Conservation (phyloP, 2,113 vertebrate genomes). For the Sturnus vulgaris region DNA sequence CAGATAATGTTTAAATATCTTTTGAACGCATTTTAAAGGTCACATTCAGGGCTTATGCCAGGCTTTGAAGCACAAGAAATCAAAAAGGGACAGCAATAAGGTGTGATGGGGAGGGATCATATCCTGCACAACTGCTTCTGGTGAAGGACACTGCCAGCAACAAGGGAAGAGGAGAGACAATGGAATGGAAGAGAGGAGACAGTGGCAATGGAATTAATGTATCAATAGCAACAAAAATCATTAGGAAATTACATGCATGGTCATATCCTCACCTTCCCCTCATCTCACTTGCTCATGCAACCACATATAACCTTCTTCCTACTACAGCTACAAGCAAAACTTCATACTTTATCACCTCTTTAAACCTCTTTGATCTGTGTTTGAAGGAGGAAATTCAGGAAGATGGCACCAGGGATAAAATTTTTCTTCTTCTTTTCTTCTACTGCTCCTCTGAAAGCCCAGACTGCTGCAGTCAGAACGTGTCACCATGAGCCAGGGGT, state of each 20-base stretch:
- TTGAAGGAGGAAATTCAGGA: not conserved
- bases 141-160: not conserved
- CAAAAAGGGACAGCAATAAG: not conserved
- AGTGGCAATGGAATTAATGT: not conserved
- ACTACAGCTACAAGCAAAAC: not conserved
- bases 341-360: not conserved
- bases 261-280: not conserved
- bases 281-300: not conserved
- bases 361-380: not conserved
- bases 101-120: not conserved
- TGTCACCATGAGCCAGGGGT: fast-evolving
- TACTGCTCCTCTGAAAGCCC: not conserved
- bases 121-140: not conserved
- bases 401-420: not conserved
- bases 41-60: not conserved
- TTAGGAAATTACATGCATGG: not conserved
- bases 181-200: no score
- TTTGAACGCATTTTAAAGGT: not conserved
- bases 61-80: not conserved
- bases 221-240: not conserved
- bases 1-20: not conserved
- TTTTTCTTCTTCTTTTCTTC: no score
- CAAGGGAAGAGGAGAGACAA: not conserved
- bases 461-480: not conserved
- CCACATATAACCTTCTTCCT: not conserved